These are phyloP conservation scores for Syngnathus typhle DNA, from an alignment of 2,113 vertebrate species.

Conservation along the genomic window DNA sequence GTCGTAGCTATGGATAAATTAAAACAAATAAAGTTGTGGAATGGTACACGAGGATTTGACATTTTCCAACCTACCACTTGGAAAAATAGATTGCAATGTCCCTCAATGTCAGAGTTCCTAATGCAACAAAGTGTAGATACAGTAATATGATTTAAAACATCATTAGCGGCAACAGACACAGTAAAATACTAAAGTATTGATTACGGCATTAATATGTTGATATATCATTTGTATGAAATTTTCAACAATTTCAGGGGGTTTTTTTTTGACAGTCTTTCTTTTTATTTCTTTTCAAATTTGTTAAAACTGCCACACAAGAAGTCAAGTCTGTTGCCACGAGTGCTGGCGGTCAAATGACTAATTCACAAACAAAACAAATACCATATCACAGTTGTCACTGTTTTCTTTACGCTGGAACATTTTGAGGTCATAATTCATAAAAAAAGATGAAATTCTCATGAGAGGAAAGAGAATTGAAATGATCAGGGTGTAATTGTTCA, in stretches of 20 bases:
- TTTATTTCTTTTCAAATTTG: no score
- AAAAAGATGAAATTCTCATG: background rate
- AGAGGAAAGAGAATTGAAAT: background rate
- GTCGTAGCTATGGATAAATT: constrained; percentile 3
- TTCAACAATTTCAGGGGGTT: background rate
- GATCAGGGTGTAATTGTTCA: constrained; percentile 2
- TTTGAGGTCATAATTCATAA: constrained; percentile 1
- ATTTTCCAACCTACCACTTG: background rate
- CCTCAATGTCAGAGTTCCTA: background rate
- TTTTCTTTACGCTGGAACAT: background rate
- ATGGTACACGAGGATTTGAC: background rate
- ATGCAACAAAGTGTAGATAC: background rate
- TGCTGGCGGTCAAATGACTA: background rate
- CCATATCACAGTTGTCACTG: background rate
- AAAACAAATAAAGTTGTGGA: background rate
- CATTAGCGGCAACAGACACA: background rate
- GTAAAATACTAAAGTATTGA: background rate
- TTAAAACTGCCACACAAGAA: background rate
- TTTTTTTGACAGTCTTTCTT: no score
- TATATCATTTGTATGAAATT: background rate
- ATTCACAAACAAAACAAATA: constrained; percentile 7
- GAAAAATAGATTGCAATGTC: background rate
- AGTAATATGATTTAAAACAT: background rate
- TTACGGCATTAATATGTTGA: background rate
- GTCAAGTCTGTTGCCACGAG: background rate